Base-by-base conservation (phyloP, 1,140 invertebrate genomes). In the Chironomus tepperi region DNA sequence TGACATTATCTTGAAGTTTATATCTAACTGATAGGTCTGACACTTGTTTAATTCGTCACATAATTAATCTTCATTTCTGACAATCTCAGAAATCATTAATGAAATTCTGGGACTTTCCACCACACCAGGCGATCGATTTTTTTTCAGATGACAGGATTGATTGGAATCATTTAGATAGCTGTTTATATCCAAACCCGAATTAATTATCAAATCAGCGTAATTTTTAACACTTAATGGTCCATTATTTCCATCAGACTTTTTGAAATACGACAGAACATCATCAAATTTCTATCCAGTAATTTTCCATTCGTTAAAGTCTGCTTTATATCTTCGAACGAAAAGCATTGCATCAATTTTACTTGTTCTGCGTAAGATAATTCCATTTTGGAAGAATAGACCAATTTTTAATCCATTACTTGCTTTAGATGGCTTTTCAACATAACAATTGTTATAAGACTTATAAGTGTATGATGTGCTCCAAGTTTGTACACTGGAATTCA, bases 71-170 rank as follows among this genome's bases (percentile, higher is more conserved):
- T 90, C 84, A 43, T 84, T 85, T 0, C 93, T 93, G 0, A 94
- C 95, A 67, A 96, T 86, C 0, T 95, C 95, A 0, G 93, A 95
- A 0, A 96, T 79, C 93, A 96, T 94, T 73, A 97, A n/a, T n/a
- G n/a, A 80, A 42, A 97, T 80, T 77, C 94, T 92, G 0, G 93
- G 90, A 18, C 88, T 89, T 74, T 92, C 93, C 7, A 95, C 90
- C 0, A 91, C 87, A 0, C 93, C 93, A 0, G 91, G 91, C 0
- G 91, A 91, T 8, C 94, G 84, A 15, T 89, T 84, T 42, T n/a
- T 92, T 82, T 0, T 91, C 88, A 7, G 94, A 93, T 42, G 83
- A 77, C 3, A 89, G 77, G 78, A 87, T n/a, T n/a, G n/a, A n/a
- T n/a, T n/a, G n/a, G n/a, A n/a, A n/a, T n/a, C n/a, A n/a, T n/a